Percentiles rank a stretch among this genome's conserved stretches.
phyloP scores from a whole-genome alignment of 1,140 invertebrate species.

The Trypoxylus dichotomus region DNA sequence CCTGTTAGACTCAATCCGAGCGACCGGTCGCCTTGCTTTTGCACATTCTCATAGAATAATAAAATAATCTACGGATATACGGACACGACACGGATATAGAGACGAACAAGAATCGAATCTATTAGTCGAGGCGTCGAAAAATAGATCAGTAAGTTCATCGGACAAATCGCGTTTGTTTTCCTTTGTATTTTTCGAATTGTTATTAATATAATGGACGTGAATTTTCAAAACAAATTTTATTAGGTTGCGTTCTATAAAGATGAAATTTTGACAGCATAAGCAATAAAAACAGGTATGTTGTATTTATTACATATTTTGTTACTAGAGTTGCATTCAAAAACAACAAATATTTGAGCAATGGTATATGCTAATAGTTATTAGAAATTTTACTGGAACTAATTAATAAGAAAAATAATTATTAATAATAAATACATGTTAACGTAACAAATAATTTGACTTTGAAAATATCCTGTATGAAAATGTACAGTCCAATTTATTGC shows the following conservation, averaged over 20 bases:
- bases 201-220: not conserved
- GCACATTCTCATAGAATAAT: not conserved
- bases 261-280: not conserved
- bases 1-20: slow-evolving; percentile 27
- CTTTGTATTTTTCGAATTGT: not conserved
- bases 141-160: not conserved
- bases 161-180: not conserved
- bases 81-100: not conserved
- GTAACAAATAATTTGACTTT: too few species aligned
- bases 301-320: not conserved
- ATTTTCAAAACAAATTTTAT: not conserved
- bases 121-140: not conserved
- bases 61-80: slow-evolving; percentile 4
- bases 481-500: too few species aligned
- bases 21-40: not conserved
- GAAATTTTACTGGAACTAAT: too few species aligned
- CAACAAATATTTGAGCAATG: too few species aligned
- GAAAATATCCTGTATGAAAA: too few species aligned
- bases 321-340: too few species aligned
- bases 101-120: not conserved
- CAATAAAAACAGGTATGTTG: not conserved
- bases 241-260: not conserved
- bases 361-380: too few species aligned
- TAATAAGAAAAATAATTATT: too few species aligned
- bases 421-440: too few species aligned